Evolutionary conservation across 1,140 invertebrate species (phyloP), one percentile per base, ranked within the genome.

Genomic region (Acromyrmex echinatior): DNA sequence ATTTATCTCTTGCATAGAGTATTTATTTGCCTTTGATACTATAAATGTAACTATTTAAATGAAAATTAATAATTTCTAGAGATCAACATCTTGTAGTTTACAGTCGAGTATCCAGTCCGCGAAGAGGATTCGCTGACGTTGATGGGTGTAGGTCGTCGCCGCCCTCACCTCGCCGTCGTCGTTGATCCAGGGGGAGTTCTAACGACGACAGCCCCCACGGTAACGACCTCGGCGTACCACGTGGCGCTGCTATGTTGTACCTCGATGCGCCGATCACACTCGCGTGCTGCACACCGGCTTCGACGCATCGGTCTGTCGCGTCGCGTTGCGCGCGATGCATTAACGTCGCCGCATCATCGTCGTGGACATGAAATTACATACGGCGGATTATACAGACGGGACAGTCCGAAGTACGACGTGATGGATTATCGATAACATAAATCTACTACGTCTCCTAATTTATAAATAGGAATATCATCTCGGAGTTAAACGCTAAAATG

Each of bases 211-310:
- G 35, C 53, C 18, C 68, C 53, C 70, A 82, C 68, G 73, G 86
- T 84, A 70, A 76, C 81, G 88, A 93, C 88, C 88, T 91, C 91
- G 86, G 86, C 87, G 85, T 89, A 93, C 91, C 91, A 92, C 91
- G 91, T 93, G 91, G 91, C 90, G 85, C 85, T 86, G 73, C 62
- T 80, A 60, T 81, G 53, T 76, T 70, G 12, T 79, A 63, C 70
- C 56, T 85, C 78, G 78, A 49, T 14, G 65, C 76, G 66, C 65
- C 80, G 66, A 66, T 82, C 56, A 74, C 76, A 92, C 58, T 92
- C 87, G 90, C 87, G 87, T 77, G 78, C 81, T 88, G 86, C 28
- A 58, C 86, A 78, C 60, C 87, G 87, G 73, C 65, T 78, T 35
- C 49, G 73, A 51, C 65, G 45, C 79, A 87, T 86, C 89, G 45